phyloP scores from a whole-genome alignment of 2,113 vertebrate species.

The Tachysurus vachellii region DNA sequence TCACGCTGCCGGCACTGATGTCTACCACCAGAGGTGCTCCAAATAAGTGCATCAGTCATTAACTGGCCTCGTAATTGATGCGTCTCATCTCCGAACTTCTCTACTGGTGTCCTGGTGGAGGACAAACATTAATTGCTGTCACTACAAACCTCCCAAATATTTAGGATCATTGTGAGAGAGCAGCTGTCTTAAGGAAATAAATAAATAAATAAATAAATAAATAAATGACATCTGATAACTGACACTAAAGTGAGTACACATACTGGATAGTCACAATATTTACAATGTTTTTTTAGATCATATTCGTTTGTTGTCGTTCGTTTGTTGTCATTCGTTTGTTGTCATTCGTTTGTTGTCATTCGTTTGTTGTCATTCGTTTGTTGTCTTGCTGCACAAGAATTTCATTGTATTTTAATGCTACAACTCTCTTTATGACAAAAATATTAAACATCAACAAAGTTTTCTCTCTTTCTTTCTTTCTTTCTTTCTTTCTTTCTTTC shows the following conservation, averaged over 20 bases:
- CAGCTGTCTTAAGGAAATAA: neutral
- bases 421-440: too few relatives aligned
- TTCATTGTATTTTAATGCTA: too few relatives aligned
- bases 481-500: too few relatives aligned
- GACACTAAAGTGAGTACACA: neutral
- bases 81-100: constrained; percentile 6
- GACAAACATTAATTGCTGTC: neutral
- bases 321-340: too few relatives aligned
- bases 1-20: constrained; percentile 9
- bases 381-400: too few relatives aligned
- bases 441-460: too few relatives aligned
- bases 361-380: too few relatives aligned
- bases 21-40: constrained; percentile 26
- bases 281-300: too few relatives aligned
- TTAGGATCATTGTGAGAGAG: neutral
- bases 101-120: neutral
- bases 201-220: neutral
- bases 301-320: too few relatives aligned
- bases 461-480: too few relatives aligned
- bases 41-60: constrained; percentile 34
- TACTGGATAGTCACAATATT: too few relatives aligned
- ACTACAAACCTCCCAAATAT: neutral
- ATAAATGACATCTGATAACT: neutral
- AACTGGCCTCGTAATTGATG: neutral
- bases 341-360: too few relatives aligned